A percentile compares a stretch with the other conserved stretches of the same genome.
Conservation (phyloP, 2,797 vertebrate genomes). For the Bovichtus diacanthus region DNA sequence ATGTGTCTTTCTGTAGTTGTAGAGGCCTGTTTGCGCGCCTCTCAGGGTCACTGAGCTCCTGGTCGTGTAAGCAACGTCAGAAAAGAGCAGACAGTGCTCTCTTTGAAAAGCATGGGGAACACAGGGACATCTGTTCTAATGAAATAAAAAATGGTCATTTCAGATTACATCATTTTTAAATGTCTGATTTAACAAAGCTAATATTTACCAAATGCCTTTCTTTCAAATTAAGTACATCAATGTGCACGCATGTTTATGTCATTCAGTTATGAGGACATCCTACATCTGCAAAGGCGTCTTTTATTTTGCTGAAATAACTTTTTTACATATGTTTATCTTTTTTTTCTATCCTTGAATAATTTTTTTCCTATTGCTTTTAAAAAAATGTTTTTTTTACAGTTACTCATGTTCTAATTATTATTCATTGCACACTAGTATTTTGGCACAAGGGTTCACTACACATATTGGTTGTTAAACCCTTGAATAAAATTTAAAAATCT, state of each 20-base stretch:
- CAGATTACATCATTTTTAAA: not conserved
- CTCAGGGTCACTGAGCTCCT: conserved; percentile 51
- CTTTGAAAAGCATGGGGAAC: conserved; percentile 26
- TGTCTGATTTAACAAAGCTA: not conserved
- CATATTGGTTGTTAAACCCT: not conserved
- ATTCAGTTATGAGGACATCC: not conserved
- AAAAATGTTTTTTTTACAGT: not conserved
- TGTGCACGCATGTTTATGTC: not conserved
- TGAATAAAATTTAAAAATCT: not conserved
- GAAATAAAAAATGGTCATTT: not conserved
- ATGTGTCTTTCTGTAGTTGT: conserved; percentile 32
- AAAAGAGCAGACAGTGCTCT: conserved; percentile 32
- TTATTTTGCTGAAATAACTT: not conserved
- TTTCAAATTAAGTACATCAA: conserved; percentile 9
- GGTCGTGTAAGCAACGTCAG: conserved; percentile 40
- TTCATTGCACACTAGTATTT: not conserved
- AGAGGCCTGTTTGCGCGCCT: conserved; percentile 40
- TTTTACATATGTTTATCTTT: not conserved
- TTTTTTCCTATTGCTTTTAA: not conserved
- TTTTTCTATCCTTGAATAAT: not conserved
- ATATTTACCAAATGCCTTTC: not conserved
- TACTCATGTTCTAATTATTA: not conserved
- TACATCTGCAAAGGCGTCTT: not conserved
- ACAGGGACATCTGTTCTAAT: conserved; percentile 1
- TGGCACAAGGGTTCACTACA: not conserved